These are phyloP conservation scores for Speoplatyrhinus poulsoni DNA, from an alignment of 2,113 vertebrate genomes.

Conservation along the genomic window DNA sequence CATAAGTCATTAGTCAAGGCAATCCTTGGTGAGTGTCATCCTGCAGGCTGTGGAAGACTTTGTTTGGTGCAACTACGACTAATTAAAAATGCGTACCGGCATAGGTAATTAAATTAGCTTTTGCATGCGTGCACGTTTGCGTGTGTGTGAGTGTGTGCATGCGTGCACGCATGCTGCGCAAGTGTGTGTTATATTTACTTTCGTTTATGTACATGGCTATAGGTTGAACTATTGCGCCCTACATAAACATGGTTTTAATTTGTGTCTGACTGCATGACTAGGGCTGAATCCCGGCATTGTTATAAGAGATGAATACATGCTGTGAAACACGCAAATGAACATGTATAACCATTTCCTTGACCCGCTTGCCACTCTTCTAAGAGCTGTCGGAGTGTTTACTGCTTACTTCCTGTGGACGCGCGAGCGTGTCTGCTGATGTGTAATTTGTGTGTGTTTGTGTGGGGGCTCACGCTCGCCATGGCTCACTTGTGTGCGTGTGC, in stretches of 20 bases:
- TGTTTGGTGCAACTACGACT: constrained; percentile 55
- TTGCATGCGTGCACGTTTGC: not conserved
- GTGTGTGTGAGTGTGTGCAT: constrained; percentile 24
- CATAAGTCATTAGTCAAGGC: constrained; percentile 48
- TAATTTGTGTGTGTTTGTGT: constrained; percentile 12
- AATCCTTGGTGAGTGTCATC: constrained; percentile 50
- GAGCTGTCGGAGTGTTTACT: constrained; percentile 6
- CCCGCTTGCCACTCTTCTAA: not conserved
- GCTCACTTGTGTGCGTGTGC: constrained; percentile 23
- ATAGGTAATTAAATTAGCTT: constrained; percentile 74
- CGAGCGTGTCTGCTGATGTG: constrained; percentile 4
- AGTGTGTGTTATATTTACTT: not conserved
- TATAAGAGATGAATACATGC: too few relatives aligned
- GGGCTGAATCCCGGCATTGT: not conserved
- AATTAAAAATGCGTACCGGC: constrained; percentile 71
- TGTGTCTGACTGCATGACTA: not conserved
- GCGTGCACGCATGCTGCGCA: not conserved
- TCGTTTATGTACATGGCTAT: too few relatives aligned
- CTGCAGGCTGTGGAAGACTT: constrained; percentile 44
- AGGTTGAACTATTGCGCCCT: too few relatives aligned
- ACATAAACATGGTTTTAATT: not conserved
- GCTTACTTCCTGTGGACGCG: not conserved
- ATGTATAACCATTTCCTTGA: not conserved
- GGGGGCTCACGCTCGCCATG: constrained; percentile 10
- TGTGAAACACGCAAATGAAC: too few relatives aligned